These are phyloP conservation scores for Bubo bubo DNA, from an alignment of 2,113 vertebrate species.

Conservation along the genomic window DNA sequence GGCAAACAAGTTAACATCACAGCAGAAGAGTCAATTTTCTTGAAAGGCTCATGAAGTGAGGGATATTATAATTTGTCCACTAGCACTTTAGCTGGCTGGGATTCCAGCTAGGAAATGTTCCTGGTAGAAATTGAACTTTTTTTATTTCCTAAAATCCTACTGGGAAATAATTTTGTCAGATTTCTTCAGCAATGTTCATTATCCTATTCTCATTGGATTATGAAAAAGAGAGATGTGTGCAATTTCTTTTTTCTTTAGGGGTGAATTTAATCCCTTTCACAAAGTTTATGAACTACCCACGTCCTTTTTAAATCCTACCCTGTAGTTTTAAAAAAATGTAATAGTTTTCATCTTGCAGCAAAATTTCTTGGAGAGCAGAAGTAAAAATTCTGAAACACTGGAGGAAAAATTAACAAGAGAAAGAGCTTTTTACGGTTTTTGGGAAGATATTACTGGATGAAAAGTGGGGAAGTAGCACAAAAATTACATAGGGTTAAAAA, in stretches of 20 bases:
- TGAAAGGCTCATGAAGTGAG: not conserved
- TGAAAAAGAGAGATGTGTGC: not conserved
- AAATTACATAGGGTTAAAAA: not conserved
- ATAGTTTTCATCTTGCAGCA: not conserved
- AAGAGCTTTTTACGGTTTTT: not conserved
- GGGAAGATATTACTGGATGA: not conserved
- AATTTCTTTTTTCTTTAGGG: not conserved
- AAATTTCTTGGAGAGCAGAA: not conserved
- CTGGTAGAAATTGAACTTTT: not conserved
- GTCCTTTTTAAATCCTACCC: not conserved
- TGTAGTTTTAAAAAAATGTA: not conserved
- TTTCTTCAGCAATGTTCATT: not conserved
- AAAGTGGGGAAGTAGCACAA: not conserved
- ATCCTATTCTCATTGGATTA: not conserved
- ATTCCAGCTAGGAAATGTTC: not conserved
- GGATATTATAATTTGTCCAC: not conserved
- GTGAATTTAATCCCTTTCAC: not conserved
- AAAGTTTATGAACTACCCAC: not conserved
- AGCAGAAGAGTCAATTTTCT: not conserved
- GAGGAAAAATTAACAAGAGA: not conserved
- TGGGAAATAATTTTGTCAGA: not conserved
- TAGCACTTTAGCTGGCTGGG: not conserved
- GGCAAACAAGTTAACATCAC: not conserved
- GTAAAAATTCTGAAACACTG: not conserved
- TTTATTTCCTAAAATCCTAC: not conserved